These are phyloP conservation scores for Rhyzopertha dominica DNA, from an alignment of 1,140 invertebrate species.

Conservation along the genomic window DNA sequence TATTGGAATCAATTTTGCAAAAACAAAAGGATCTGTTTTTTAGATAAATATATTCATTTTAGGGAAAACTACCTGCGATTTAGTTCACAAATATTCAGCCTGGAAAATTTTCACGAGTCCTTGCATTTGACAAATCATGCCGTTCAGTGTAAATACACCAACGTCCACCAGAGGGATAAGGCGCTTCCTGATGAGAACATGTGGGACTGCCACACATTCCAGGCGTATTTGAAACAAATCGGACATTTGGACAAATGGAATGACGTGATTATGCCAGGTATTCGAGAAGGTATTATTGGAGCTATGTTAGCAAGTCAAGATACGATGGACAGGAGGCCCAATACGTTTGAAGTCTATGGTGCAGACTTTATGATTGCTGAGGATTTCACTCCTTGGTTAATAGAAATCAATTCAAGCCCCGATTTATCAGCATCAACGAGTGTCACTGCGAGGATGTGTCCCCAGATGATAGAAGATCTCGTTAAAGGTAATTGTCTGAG, in stretches of 20 bases:
- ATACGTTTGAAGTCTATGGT: conserved; percentile 89
- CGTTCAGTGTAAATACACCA: conserved; percentile 87
- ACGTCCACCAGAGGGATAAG: conserved; percentile 66
- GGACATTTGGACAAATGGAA: conserved; percentile 74
- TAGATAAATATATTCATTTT: conserved; percentile 29
- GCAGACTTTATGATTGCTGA: conserved; percentile 91
- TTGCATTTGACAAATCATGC: conserved; percentile 92
- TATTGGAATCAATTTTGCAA: conserved; percentile 11
- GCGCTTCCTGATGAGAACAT: conserved; percentile 76
- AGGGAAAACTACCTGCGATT: conserved; percentile 88
- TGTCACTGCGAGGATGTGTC: conserved; percentile 80
- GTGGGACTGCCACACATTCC: conserved; percentile 80
- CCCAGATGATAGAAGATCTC: conserved; percentile 83
- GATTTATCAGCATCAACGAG: conserved; percentile 84
- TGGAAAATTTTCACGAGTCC: conserved; percentile 88
- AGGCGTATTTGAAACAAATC: conserved; percentile 65
- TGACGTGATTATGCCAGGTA: conserved; percentile 61
- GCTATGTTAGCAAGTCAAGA: conserved; percentile 82
- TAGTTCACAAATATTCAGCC: conserved; percentile 84
- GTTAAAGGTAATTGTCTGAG: conserved; percentile 69
- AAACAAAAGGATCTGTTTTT: conserved; percentile 11
- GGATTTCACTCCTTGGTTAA: conserved; percentile 84
- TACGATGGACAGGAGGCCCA: conserved; percentile 77
- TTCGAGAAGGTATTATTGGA: conserved; percentile 82
- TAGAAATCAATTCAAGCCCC: conserved; percentile 93